Base-by-base conservation (phyloP, 1,140 invertebrate species). In the Pseudomyrmex pallidus region DNA sequence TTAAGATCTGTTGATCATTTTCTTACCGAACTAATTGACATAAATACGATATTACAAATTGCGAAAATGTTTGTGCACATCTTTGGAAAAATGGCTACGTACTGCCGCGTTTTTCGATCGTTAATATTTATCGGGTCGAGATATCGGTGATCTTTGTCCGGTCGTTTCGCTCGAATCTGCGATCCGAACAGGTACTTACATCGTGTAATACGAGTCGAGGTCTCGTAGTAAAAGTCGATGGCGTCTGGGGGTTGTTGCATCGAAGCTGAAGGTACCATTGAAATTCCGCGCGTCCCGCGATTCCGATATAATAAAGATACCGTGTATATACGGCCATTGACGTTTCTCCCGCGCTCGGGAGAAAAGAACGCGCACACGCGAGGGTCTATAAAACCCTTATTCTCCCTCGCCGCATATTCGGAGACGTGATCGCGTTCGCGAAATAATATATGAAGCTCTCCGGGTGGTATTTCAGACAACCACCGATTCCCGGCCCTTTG, bases 221-320 rank as follows among this genome's bases (percentile, higher is more conserved):
- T 77, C 48, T 77, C 1, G 62, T 52, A 35, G 68, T 72, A 72
- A 57, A 72, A 57, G 50, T 57, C 52, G 25, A 72, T 66, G 48
- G 8, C 9, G 25, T 17, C 56, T 10, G 56, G 5, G 5, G 35
- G 56, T 61, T 66, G 48, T 77, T 44, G 74, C 48, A 56, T n/a
- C 48, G 62, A 20, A 76, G 66, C 66, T 44, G 74, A 67, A 77
- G 44, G 62, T 63, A 22, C 48, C 61, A 77, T 77, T 77, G 74
- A 66, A 67, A 77, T 77, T 77, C 74, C 20, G 48, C 48, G 62
- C 48, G 48, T 54, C 62, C 12, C 17, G 17, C 62, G 8, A 54
- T 77, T 35, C 25, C 25, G 74, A 77, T 77, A 67, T 77, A 77
- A 77, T 77, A 77, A 77, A 77, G 74, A 67, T 77, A 77, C 17